A percentile compares a stretch with the other conserved stretches of the same genome.
These are phyloP conservation scores for Pseudochirops corinnae DNA, from an alignment of 2,797 vertebrate genomes.

Conservation along the genomic window DNA sequence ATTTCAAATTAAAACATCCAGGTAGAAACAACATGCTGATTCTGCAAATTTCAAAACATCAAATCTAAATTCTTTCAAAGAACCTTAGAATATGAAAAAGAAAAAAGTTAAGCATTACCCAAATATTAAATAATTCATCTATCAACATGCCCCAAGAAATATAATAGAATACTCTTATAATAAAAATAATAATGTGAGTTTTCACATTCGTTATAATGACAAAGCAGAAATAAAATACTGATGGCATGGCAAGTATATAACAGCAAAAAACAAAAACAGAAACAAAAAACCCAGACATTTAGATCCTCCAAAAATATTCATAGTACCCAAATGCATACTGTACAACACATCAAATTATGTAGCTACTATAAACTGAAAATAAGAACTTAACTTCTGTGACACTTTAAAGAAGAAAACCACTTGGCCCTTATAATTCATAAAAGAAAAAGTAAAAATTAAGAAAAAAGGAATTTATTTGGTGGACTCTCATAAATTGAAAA, in stretches of 20 bases:
- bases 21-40: background rate
- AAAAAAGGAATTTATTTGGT: background rate
- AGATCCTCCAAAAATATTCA: background rate
- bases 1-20: background rate
- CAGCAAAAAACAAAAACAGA: background rate
- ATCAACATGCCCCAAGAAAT: background rate
- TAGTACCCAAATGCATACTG: background rate
- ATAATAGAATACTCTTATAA: background rate
- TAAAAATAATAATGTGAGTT: background rate
- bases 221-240: background rate
- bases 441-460: background rate
- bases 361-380: background rate
- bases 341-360: background rate
- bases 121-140: background rate
- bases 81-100: slow-evolving; percentile 15
- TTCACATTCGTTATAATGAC: background rate
- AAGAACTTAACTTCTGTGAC: background rate
- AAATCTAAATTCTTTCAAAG: slow-evolving; percentile 9
- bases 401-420: background rate
- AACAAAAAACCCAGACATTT: background rate
- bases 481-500: background rate
- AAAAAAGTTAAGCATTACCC: slow-evolving; percentile 12
- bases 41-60: background rate
- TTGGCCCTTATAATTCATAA: background rate
- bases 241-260: background rate